Evolutionary conservation across 2,797 vertebrate species (phyloP).

Genomic region (Eremophila alpestris): DNA sequence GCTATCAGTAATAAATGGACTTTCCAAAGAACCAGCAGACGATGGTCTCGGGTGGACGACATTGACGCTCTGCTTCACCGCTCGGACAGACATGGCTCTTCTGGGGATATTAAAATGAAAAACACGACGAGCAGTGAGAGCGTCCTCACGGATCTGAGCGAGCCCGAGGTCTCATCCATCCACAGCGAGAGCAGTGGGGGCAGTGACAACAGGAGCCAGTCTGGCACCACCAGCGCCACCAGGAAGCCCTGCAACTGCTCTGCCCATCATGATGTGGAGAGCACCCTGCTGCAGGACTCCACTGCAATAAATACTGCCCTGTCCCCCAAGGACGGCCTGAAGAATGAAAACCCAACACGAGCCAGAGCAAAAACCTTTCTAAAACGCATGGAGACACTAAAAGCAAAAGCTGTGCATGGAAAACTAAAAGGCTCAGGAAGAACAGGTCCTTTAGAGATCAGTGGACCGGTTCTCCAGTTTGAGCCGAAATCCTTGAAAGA

Average conservation of each 20-base stretch:
- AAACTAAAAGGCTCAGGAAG: conserved; percentile 75
- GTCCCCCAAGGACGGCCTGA: conserved; percentile 78
- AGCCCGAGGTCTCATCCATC: conserved; percentile 92
- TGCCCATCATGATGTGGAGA: conserved; percentile 78
- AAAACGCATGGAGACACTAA: conserved; percentile 90
- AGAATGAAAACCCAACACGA: conserved; percentile 82
- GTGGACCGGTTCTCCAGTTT: conserved; percentile 85
- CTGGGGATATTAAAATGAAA: conserved; percentile 82
- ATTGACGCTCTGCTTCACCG: conserved; percentile 84
- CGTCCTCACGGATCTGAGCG: conserved; percentile 93
- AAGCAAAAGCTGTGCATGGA: conserved; percentile 78
- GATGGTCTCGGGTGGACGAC: conserved; percentile 95
- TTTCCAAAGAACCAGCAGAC: conserved; percentile 94
- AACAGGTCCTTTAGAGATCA: conserved; percentile 80
- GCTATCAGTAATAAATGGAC: conserved; percentile 99
- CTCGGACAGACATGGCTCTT: conserved; percentile 76
- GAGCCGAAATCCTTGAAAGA: conserved; percentile 83
- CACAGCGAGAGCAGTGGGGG: conserved; percentile 94
- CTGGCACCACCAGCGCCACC: conserved; percentile 57
- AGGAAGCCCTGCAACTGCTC: conserved; percentile 81
- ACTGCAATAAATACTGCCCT: conserved; percentile 58
- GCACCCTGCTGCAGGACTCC: conserved; percentile 81
- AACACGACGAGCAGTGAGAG: conserved; percentile 95
- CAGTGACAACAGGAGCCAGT: conserved; percentile 78
- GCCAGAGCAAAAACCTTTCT: conserved; percentile 89